These are phyloP conservation scores for Scaeva pyrastri DNA, from an alignment of 2,888 invertebrate species.

Conservation along the genomic window DNA sequence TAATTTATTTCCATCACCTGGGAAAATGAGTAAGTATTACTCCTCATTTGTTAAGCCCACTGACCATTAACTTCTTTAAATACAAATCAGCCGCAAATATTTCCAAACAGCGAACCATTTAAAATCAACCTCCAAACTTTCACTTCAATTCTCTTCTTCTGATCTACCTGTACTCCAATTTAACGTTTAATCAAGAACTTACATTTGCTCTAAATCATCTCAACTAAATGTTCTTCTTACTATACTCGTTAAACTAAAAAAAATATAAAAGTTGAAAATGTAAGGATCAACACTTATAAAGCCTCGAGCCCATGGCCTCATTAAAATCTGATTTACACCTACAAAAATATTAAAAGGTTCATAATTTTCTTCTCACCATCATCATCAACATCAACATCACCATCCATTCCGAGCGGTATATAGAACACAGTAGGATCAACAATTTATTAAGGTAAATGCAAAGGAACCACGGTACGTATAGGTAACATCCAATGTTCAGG, in stretches of 20 bases:
- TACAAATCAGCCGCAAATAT: background rate
- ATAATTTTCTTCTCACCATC: conserved; percentile 37
- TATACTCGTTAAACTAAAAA: conserved; percentile 46
- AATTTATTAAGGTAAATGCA: conserved; percentile 28
- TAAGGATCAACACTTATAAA: conserved; percentile 58
- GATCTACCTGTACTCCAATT: background rate
- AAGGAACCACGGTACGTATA: background rate
- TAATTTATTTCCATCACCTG: too few relatives aligned
- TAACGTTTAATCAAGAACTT: conserved; percentile 9
- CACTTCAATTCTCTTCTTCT: background rate
- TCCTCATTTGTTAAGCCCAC: too few relatives aligned
- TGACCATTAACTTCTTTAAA: background rate
- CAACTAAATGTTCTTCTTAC: conserved; percentile 41
- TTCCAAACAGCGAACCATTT: background rate
- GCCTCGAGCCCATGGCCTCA: conserved; percentile 56
- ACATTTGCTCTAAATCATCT: conserved; percentile 34
- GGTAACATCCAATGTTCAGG: conserved; percentile 30
- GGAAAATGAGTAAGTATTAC: too few relatives aligned
- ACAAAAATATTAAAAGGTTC: conserved; percentile 59
- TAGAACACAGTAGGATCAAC: conserved; percentile 4
- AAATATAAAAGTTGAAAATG: conserved; percentile 45
- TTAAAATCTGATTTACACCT: conserved; percentile 71
- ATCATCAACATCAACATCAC: background rate
- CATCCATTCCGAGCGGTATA: background rate
- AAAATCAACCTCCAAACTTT: background rate